These are phyloP conservation scores for Hyles lineata DNA, from an alignment of 2,888 invertebrate genomes.

Conservation along the genomic window DNA sequence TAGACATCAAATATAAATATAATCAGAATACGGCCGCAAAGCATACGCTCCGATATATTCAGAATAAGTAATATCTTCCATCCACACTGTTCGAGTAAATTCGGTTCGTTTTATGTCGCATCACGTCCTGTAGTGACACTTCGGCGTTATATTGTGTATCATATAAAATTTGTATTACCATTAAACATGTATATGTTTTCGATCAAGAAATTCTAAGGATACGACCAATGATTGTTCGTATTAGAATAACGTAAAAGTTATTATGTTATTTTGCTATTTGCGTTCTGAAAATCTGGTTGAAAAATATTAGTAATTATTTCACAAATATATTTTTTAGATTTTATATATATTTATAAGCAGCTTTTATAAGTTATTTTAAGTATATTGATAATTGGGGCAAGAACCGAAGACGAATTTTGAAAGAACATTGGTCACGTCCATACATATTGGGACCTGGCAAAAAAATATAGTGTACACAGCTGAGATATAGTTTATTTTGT, in stretches of 20 bases:
- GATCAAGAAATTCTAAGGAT: background rate
- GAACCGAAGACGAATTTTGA: too few relatives aligned
- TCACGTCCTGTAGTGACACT: conserved; percentile 36
- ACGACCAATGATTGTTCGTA: background rate
- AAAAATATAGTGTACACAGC: too few relatives aligned
- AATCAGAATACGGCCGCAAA: conserved; percentile 33
- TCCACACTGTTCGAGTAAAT: conserved; percentile 32
- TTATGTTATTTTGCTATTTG: background rate
- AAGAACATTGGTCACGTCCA: too few relatives aligned
- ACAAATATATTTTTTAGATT: background rate
- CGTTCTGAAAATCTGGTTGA: too few relatives aligned
- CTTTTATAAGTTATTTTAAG: background rate
- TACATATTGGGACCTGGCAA: too few relatives aligned
- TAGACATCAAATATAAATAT: conserved; percentile 11
- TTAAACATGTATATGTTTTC: conserved; percentile 22
- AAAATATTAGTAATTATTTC: too few relatives aligned
- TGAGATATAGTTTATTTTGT: too few relatives aligned
- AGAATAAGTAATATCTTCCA: conserved; percentile 37
- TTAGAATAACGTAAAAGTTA: background rate
- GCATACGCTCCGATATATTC: conserved; percentile 33
- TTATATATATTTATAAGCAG: background rate
- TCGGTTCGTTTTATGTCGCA: conserved; percentile 36
- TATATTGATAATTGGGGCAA: too few relatives aligned
- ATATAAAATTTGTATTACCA: conserved; percentile 29
- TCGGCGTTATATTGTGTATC: conserved; percentile 29